Evolutionary conservation across 2,113 vertebrate genomes (phyloP).

Genomic region (Scomber japonicus): DNA sequence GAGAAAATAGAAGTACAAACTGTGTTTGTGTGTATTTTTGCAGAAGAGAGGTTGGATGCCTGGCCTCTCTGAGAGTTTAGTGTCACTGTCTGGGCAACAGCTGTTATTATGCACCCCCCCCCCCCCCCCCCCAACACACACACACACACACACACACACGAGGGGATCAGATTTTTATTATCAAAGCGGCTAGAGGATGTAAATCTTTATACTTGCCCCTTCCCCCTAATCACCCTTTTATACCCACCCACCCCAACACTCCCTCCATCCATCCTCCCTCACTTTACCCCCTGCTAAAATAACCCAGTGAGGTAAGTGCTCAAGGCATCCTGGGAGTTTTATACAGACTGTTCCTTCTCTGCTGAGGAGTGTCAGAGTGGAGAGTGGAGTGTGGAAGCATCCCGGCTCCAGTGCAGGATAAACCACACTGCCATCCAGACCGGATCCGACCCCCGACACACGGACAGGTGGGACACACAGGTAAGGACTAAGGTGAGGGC

Average conservation of each 20-base stretch:
- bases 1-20: slow-evolving; percentile 3
- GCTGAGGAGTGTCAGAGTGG: slow-evolving; percentile 57
- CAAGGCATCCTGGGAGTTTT: slow-evolving; percentile 68
- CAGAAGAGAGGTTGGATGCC: slow-evolving; percentile 15
- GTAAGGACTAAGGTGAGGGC: slow-evolving; percentile 46
- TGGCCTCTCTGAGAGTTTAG: slow-evolving; percentile 35
- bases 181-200: slow-evolving; percentile 66
- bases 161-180: slow-evolving; percentile 82
- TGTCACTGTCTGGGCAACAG: slow-evolving; percentile 58
- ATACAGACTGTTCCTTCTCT: slow-evolving; percentile 61
- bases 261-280: slow-evolving; percentile 61
- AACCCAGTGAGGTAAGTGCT: slow-evolving; percentile 81
- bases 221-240: slow-evolving; percentile 51
- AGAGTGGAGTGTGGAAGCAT: slow-evolving; percentile 53
- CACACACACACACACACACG: slow-evolving; percentile 3
- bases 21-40: slow-evolving; percentile 33
- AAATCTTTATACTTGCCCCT: slow-evolving; percentile 72
- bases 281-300: slow-evolving; percentile 78
- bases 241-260: slow-evolving; percentile 44
- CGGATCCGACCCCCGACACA: slow-evolving; percentile 17
- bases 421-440: slow-evolving; percentile 22
- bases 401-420: slow-evolving; percentile 45
- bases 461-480: slow-evolving; percentile 51
- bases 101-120: slow-evolving; percentile 24
- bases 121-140: not conserved